Percentiles rank a stretch among this genome's conserved stretches.
Evolutionary conservation across 2,888 invertebrate genomes (phyloP).

Genomic region (Nephrotoma guestfalica): DNA sequence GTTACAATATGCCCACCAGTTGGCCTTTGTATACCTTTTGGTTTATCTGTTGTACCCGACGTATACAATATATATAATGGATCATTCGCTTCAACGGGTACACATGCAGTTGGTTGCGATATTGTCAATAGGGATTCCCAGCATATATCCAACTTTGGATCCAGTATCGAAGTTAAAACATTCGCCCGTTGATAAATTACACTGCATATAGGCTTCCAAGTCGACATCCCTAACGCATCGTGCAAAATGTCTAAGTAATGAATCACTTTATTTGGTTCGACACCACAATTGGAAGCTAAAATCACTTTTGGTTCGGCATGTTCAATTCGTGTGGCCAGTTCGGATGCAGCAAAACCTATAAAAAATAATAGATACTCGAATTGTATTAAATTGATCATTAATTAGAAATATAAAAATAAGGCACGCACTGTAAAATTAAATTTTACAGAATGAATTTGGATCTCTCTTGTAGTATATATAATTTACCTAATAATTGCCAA

Average conservation of each 20-base stretch:
- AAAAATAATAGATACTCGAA: neutral
- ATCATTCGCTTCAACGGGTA: slow-evolving; percentile 76
- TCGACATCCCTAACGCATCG: slow-evolving; percentile 53
- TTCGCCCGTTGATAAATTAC: slow-evolving; percentile 69
- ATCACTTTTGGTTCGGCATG: slow-evolving; percentile 81
- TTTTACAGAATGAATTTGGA: too few relatives aligned
- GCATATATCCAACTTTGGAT: slow-evolving; percentile 50
- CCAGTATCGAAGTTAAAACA: slow-evolving; percentile 46
- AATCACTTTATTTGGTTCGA: slow-evolving; percentile 75
- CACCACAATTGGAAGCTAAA: slow-evolving; percentile 79
- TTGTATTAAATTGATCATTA: too few relatives aligned
- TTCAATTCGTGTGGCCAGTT: slow-evolving; percentile 70
- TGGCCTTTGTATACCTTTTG: slow-evolving; percentile 73
- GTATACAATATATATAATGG: slow-evolving; percentile 87
- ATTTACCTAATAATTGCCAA: too few relatives aligned
- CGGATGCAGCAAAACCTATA: slow-evolving; percentile 75
- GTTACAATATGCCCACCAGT: slow-evolving; percentile 79
- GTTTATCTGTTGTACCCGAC: slow-evolving; percentile 65
- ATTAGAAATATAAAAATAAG: too few relatives aligned
- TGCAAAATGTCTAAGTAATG: slow-evolving; percentile 34
- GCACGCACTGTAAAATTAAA: too few relatives aligned
- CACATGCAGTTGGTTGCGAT: slow-evolving; percentile 59
- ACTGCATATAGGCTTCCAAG: slow-evolving; percentile 59
- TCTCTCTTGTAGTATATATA: too few relatives aligned
- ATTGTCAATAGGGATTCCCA: slow-evolving; percentile 60